Base-by-base conservation (phyloP, 1,140 invertebrate species). In the Diorhabda carinulata region DNA sequence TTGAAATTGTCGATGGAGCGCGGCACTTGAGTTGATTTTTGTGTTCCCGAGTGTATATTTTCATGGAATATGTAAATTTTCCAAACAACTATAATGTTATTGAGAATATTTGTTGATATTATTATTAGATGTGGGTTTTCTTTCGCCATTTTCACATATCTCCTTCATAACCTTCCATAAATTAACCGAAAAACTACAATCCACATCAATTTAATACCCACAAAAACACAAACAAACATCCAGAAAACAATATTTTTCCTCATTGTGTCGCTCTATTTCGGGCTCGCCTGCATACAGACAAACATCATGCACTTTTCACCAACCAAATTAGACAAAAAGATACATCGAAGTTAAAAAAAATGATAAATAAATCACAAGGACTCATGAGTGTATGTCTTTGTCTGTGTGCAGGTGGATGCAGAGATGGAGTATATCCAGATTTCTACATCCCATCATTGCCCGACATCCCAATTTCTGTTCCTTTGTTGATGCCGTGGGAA, bases 391-490 rank as follows among this genome's bases (percentile, higher is more conserved):
- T 75, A 64, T 78, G 73, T 78, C 72, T 79, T 75, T 80, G 78
- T 79, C 79, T 80, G 79, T 80, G 79, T 80, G 79, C 76, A 80
- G 79, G 79, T 80, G 71, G 70, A 77, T 73, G 78, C 73, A 78
- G 73, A 58, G 73, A 67, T 8, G 52, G 41, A 57, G 45, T 40
- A 52, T 2, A 52, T 52, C 47, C 47, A 52, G 47, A 57, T 41
- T 25, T 45, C 47, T 25, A 41, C 45, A n/a, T 25, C 43, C 64
- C 56, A 57, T 41, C 3, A 43, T 41, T 43, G 57, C 8, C 56
- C 64, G 64, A 52, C 47, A 52, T 52, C 47, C 47, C 47, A 3
- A 2, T 52, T 52, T 52, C 0, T 52, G n/a, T 52, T 8, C n/a
- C 47, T n/a, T 52, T 52, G 47, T 3, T 52, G 47, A n/a, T 52